These are phyloP conservation scores for Furnarius figulus DNA, from an alignment of 2,113 vertebrate species.

Conservation along the genomic window DNA sequence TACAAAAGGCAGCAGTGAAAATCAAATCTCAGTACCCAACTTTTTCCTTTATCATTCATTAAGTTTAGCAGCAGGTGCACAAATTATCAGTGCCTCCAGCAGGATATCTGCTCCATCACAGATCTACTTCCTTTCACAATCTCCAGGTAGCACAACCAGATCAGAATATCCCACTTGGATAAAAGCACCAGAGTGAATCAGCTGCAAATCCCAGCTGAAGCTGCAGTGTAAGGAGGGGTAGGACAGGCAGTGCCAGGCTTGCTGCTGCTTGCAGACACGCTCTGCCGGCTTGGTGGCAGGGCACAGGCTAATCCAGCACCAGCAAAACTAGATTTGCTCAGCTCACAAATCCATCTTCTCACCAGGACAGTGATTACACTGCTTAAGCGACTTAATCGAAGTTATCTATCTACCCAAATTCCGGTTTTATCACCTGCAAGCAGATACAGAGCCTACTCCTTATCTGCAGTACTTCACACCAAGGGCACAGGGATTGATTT, in stretches of 20 bases:
- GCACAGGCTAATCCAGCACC: not conserved
- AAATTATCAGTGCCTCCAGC: not conserved
- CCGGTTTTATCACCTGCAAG: not conserved
- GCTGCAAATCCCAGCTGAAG: not conserved
- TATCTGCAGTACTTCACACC: constrained; percentile 18
- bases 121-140: not conserved
- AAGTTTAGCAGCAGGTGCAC: not conserved
- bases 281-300: not conserved
- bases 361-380: not conserved
- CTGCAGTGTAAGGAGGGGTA: not conserved
- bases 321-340: not conserved
- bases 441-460: constrained; percentile 22
- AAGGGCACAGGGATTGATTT: constrained; percentile 47
- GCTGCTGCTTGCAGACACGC: accelerated
- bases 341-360: constrained; percentile 15
- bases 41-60: not conserved
- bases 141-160: not conserved
- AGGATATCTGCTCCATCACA: not conserved
- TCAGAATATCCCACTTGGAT: not conserved
- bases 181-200: not conserved
- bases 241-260: not conserved
- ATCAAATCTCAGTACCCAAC: not conserved
- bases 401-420: constrained; percentile 29
- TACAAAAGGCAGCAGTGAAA: constrained; percentile 11
- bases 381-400: not conserved